These are phyloP conservation scores for Hemistola chrysoprasaria DNA, from an alignment of 2,888 invertebrate species.

Conservation along the genomic window DNA sequence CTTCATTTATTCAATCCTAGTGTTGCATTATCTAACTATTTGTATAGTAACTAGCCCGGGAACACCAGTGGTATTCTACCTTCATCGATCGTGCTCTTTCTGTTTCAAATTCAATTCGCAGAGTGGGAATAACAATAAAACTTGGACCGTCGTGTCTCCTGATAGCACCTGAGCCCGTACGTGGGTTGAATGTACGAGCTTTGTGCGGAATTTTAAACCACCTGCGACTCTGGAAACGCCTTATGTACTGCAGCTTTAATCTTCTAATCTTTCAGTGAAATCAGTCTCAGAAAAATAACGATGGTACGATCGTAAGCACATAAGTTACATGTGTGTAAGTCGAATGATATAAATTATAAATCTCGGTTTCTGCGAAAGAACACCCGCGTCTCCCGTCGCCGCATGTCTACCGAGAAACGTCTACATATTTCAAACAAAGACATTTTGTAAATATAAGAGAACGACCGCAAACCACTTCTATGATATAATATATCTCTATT, in stretches of 20 bases:
- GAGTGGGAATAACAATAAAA: slow-evolving; percentile 79
- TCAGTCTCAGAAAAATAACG: slow-evolving; percentile 1
- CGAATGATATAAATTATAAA: slow-evolving; percentile 50
- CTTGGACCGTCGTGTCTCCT: slow-evolving; percentile 57
- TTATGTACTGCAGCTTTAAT: not conserved
- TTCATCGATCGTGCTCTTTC: slow-evolving; percentile 62
- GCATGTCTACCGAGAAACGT: slow-evolving; percentile 68
- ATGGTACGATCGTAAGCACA: not conserved
- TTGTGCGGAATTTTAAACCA: slow-evolving; percentile 40
- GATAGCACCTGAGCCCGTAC: slow-evolving; percentile 71
- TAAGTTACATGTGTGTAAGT: slow-evolving; percentile 28
- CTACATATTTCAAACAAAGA: slow-evolving; percentile 71
- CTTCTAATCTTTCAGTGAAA: too few species aligned
- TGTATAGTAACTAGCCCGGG: not conserved
- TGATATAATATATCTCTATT: slow-evolving; percentile 68
- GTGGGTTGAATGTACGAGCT: slow-evolving; percentile 56
- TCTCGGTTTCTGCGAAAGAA: slow-evolving; percentile 58
- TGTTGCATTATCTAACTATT: too few species aligned
- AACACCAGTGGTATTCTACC: slow-evolving; percentile 22
- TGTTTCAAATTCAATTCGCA: slow-evolving; percentile 80
- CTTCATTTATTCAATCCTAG: too few species aligned
- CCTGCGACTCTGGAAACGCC: slow-evolving; percentile 9
- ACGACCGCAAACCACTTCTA: slow-evolving; percentile 55
- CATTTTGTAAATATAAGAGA: slow-evolving; percentile 58
- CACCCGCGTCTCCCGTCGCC: slow-evolving; percentile 44